Conservation (phyloP, 2,888 invertebrate species). For the Ormyrus labotus region DNA sequence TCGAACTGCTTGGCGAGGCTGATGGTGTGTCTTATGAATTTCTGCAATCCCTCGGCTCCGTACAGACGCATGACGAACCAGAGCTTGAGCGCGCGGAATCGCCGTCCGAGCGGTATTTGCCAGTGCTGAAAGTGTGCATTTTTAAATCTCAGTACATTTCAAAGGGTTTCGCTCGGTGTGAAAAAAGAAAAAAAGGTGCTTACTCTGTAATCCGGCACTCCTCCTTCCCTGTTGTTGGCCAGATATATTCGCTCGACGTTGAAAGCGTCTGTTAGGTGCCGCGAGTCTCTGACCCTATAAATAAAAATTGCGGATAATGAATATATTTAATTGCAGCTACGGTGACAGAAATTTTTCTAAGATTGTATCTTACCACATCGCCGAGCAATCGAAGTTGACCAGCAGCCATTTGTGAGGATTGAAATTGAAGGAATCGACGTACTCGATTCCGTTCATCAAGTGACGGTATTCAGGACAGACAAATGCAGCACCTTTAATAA, state of each 20-base stretch:
- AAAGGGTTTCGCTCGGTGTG: too few species aligned
- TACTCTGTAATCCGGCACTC: conserved; percentile 81
- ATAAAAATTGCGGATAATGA: too few species aligned
- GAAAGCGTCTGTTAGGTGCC: conserved; percentile 88
- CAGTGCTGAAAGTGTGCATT: conserved; percentile 83
- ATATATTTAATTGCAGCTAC: too few species aligned
- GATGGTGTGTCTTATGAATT: conserved; percentile 86
- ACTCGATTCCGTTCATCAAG: conserved; percentile 86
- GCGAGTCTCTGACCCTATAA: conserved; percentile 86
- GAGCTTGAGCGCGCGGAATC: conserved; percentile 93
- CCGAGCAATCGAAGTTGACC: conserved; percentile 96
- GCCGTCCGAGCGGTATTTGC: conserved; percentile 91
- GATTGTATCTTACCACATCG: conserved; percentile 82
- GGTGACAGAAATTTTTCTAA: too few species aligned
- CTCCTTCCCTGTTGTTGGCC: conserved; percentile 83
- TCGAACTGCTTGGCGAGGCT: conserved; percentile 88
- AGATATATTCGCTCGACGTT: conserved; percentile 94
- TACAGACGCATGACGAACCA: conserved; percentile 93
- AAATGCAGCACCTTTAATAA: conserved; percentile 84
- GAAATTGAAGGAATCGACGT: conserved; percentile 92
- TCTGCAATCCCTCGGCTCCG: conserved; percentile 88
- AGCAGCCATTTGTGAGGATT: conserved; percentile 98
- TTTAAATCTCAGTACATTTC: too few species aligned
- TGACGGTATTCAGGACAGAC: conserved; percentile 93
- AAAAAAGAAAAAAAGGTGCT: conserved; percentile 28